Conservation (phyloP, 64 coral and sea anemone genomes). For the Acropora tenuis region DNA sequence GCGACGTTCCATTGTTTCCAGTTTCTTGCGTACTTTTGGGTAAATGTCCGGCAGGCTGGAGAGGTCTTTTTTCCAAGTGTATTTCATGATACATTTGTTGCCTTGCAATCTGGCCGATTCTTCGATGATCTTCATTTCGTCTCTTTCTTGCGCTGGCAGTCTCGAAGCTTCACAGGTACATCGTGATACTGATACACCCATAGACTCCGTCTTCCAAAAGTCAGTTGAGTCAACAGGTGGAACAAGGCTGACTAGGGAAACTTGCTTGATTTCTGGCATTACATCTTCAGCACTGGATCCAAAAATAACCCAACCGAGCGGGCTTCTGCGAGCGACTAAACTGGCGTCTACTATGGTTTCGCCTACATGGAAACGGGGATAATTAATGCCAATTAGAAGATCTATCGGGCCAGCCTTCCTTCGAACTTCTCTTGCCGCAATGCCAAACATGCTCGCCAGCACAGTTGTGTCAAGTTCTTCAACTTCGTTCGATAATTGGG, state of each 20-base stretch:
- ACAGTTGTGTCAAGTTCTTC: conserved; percentile 20
- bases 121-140: conserved; percentile 47
- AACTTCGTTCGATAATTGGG: conserved; percentile 48
- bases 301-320: conserved; percentile 79
- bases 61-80: conserved; percentile 26
- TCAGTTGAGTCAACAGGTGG: conserved; percentile 68
- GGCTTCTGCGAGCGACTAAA: conserved; percentile 63
- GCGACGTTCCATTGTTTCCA: background rate
- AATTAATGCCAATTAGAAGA: conserved; percentile 78
- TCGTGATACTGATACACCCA: conserved; percentile 69
- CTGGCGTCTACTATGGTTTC: conserved; percentile 73
- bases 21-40: conserved; percentile 21
- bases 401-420: conserved; percentile 69
- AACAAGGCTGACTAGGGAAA: conserved; percentile 65
- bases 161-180: conserved; percentile 59
- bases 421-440: conserved; percentile 9
- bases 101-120: conserved; percentile 38
- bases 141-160: conserved; percentile 52
- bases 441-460: conserved; percentile 38
- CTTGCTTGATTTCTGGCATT: conserved; percentile 38
- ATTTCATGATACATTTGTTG: conserved; percentile 61
- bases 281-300: conserved; percentile 33
- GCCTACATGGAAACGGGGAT: conserved; percentile 65
- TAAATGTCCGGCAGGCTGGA: conserved; percentile 32
- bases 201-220: conserved; percentile 80